A percentile compares a stretch with the other conserved stretches of the same genome.
These are phyloP conservation scores for Pararge aegeria DNA, from an alignment of 1,140 invertebrate species.

Conservation along the genomic window DNA sequence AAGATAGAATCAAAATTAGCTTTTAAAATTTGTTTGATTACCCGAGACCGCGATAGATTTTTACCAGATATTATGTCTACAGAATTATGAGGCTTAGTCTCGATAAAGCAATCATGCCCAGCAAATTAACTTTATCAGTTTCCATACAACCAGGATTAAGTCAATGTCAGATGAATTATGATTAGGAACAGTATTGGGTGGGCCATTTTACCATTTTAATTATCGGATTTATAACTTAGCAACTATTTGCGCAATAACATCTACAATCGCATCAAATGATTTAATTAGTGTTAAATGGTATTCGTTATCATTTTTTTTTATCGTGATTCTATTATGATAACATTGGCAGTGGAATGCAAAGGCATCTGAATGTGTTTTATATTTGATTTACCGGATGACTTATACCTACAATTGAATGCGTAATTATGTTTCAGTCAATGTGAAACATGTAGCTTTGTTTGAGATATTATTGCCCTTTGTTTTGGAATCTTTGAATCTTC, in stretches of 20 bases:
- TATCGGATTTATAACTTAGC: background rate
- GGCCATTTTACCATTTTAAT: background rate
- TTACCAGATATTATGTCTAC: background rate
- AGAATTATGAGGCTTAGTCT: background rate
- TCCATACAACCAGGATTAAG: background rate
- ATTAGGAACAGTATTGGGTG: background rate
- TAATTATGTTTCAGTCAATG: constrained; percentile 43
- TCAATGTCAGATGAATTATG: background rate
- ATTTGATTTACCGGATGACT: constrained; percentile 4
- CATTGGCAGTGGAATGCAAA: constrained; percentile 15
- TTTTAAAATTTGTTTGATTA: too few relatives aligned
- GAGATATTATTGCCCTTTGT: constrained; percentile 20
- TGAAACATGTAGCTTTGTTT: constrained; percentile 36
- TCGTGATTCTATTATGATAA: constrained; percentile 22
- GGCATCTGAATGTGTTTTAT: background rate
- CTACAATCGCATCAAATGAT: background rate
- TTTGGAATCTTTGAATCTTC: constrained; percentile 5
- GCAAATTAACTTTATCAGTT: background rate
- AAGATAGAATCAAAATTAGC: too few relatives aligned
- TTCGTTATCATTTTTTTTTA: constrained; percentile 23
- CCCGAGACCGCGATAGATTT: too few relatives aligned
- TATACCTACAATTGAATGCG: constrained; percentile 1
- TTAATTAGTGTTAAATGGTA: background rate
- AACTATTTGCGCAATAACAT: background rate
- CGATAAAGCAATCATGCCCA: background rate